These are phyloP conservation scores for Charaxes varanes DNA, from an alignment of 1,140 invertebrate genomes.

Conservation along the genomic window DNA sequence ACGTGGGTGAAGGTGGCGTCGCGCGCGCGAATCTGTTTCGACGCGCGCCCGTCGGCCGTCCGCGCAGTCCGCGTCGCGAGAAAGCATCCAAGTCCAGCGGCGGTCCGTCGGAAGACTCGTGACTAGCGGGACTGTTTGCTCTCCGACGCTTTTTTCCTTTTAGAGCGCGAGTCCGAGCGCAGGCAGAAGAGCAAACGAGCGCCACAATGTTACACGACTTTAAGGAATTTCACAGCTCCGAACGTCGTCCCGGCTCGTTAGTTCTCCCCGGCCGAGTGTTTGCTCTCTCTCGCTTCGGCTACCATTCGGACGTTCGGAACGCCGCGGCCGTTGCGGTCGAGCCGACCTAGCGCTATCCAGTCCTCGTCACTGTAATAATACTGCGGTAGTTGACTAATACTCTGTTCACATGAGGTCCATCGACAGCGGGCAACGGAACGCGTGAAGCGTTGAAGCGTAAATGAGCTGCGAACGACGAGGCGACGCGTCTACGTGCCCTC, in stretches of 20 bases:
- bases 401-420: constrained; percentile 68
- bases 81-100: constrained; percentile 50
- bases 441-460: constrained; percentile 67
- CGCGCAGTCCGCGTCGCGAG: constrained; percentile 20
- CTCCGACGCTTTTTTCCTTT: constrained; percentile 68
- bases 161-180: constrained; percentile 61
- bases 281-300: constrained; percentile 64
- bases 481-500: constrained; percentile 53
- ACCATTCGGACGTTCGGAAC: constrained; percentile 61
- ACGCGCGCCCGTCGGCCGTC: constrained; percentile 21
- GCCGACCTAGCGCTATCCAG: constrained; percentile 67
- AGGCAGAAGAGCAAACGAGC: constrained; percentile 65
- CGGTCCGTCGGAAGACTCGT: constrained; percentile 67
- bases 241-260: constrained; percentile 49
- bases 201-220: constrained; percentile 65
- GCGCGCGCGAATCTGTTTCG: constrained; percentile 23
- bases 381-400: constrained; percentile 73
- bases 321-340: constrained; percentile 57
- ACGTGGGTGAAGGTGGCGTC: constrained; percentile 24
- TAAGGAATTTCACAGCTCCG: constrained; percentile 71
- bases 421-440: constrained; percentile 66
- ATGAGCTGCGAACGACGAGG: constrained; percentile 51
- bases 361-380: constrained; percentile 72
- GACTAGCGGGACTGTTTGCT: constrained; percentile 68
- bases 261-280: constrained; percentile 63